These are phyloP conservation scores for Amblyteles armatorius DNA, from an alignment of 2,888 invertebrate species.

Conservation along the genomic window DNA sequence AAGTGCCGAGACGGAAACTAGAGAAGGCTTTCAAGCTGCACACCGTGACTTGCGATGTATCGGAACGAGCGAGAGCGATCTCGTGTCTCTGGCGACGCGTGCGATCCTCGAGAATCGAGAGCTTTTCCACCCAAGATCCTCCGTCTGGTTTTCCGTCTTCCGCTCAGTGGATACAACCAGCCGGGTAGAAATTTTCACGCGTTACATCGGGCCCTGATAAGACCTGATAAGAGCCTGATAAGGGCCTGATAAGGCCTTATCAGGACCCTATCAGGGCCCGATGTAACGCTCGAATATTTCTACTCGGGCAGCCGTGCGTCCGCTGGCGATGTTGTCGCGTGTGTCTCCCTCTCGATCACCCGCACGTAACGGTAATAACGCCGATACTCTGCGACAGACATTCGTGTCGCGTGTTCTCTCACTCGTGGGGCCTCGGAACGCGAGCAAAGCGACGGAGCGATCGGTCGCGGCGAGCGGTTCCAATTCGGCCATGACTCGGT, in stretches of 20 bases:
- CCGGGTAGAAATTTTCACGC: background rate
- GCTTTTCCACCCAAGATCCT: slow-evolving; percentile 3
- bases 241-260: no score
- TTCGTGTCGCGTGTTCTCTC: slow-evolving; percentile 38
- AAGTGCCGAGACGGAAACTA: slow-evolving; percentile 44
- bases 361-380: background rate
- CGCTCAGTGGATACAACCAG: slow-evolving; percentile 3
- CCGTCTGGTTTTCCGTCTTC: slow-evolving; percentile 15
- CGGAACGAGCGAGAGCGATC: slow-evolving; percentile 1
- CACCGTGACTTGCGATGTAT: slow-evolving; percentile 19
- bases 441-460: slow-evolving; percentile 6
- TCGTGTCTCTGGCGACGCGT: slow-evolving; percentile 26
- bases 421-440: background rate
- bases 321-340: slow-evolving; percentile 17
- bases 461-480: slow-evolving; percentile 19
- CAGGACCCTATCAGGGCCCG: no score
- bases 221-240: no score
- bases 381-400: slow-evolving; percentile 15
- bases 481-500: slow-evolving; percentile 50
- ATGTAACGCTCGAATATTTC: no score
- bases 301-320: background rate
- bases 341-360: slow-evolving; percentile 21
- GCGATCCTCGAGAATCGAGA: slow-evolving; percentile 33
- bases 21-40: slow-evolving; percentile 48
- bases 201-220: no score